A percentile compares a stretch with the other conserved stretches of the same genome.
phyloP scores from a whole-genome alignment of 2,113 vertebrate genomes.

The Mungos mungo region DNA sequence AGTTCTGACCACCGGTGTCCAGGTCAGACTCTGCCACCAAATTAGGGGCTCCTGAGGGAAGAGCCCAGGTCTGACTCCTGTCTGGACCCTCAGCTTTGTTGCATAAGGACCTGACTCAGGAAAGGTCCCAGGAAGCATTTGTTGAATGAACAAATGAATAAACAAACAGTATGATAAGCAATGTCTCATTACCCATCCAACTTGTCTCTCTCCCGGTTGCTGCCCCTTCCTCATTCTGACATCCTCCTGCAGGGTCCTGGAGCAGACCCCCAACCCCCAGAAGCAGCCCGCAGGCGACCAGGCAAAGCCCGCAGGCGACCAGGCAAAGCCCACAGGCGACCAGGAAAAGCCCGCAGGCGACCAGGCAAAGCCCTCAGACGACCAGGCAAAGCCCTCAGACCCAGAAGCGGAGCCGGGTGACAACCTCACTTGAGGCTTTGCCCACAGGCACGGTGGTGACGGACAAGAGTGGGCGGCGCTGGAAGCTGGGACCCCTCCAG shows the following conservation, averaged over 20 bases:
- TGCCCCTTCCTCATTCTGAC: not conserved
- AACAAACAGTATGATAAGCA: too few species aligned
- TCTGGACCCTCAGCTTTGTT: not conserved
- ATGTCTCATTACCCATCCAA: too few species aligned
- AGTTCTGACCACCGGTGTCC: not conserved
- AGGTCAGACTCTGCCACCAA: not conserved
- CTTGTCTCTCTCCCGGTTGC: not conserved
- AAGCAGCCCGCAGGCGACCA: not conserved
- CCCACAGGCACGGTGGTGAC: conserved; percentile 62
- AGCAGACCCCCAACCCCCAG: not conserved
- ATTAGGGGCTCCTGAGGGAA: not conserved
- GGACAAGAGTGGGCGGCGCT: conserved; percentile 71
- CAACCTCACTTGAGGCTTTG: conserved; percentile 67
- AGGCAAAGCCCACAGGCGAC: conserved; percentile 8
- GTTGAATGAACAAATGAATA: not conserved
- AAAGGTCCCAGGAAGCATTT: not conserved
- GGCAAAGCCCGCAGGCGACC: not conserved
- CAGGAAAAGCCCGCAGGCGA: conserved; percentile 43
- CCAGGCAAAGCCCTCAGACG: not conserved
- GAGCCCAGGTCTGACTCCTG: not conserved
- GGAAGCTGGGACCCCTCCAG: conserved; percentile 78
- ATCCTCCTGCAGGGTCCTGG: not conserved
- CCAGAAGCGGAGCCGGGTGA: conserved; percentile 17
- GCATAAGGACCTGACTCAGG: not conserved
- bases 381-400: not conserved